These are phyloP conservation scores for Chromobotia macracanthus DNA, from an alignment of 2,797 vertebrate species.

Conservation along the genomic window DNA sequence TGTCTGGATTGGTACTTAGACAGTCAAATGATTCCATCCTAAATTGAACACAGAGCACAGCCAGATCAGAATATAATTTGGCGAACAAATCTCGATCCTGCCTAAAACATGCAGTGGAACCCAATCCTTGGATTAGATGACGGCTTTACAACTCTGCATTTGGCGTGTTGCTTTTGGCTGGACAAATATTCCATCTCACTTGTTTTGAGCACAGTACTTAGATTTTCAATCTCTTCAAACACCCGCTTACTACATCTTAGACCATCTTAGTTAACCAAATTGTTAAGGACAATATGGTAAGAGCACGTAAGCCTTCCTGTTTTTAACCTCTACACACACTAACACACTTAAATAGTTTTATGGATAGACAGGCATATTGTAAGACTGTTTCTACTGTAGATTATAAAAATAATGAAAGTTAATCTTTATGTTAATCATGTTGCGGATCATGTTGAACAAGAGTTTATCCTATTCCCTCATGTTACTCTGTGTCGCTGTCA, in stretches of 20 bases:
- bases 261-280: conserved; percentile 71
- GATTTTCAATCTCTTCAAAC: conserved; percentile 68
- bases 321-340: conserved; percentile 16
- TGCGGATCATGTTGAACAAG: not conserved
- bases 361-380: no score
- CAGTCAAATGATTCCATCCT: conserved; percentile 73
- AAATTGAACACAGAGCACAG: conserved; percentile 67
- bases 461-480: conserved; percentile 10
- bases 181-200: conserved; percentile 66
- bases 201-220: conserved; percentile 65
- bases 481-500: not conserved
- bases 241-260: conserved; percentile 69
- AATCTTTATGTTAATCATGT: not conserved
- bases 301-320: conserved; percentile 19
- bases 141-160: conserved; percentile 70
- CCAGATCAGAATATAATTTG: conserved; percentile 79
- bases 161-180: conserved; percentile 67
- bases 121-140: conserved; percentile 77
- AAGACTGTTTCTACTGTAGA: no score
- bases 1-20: conserved; percentile 76
- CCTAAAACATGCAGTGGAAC: conserved; percentile 73
- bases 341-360: conserved; percentile 6
- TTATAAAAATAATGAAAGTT: not conserved
- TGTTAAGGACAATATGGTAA: conserved; percentile 58
- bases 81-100: conserved; percentile 71